Base-by-base conservation (phyloP, 2,797 vertebrate genomes). In the Silurus aristotelis region DNA sequence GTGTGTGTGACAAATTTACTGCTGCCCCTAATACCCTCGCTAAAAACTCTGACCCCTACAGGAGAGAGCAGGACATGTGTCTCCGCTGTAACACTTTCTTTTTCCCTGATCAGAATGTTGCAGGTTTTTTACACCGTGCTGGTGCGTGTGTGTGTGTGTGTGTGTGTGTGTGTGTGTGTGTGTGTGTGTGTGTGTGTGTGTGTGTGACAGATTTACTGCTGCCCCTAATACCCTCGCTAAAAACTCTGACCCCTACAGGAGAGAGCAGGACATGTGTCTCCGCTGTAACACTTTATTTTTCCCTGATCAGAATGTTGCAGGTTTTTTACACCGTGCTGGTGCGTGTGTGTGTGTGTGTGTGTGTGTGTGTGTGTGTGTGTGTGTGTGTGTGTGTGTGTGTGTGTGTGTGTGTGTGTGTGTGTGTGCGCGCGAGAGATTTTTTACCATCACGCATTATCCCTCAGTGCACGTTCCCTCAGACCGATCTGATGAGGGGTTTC, bases 11-110 rank as follows among this genome's bases (percentile, higher is more conserved):
- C 13, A 13, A 13, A 6, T 55, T 8, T 10, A 2, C 48, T 72
- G n/a, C n/a, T 25, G n/a, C 27, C 56, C 38, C 48, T 52, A 52
- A 52, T 10, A 52, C 48, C 48, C 48, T 52, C 48, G 10, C 10
- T 52, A 0, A 38, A 86, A 67, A 43, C 43, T 52, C 66, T 66
- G 46, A 52, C 61, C 48, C 71, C 84, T 71, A 64, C 70, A 63
- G 82, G 85, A 75, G 52, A 55, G 72, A 22, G 27, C 64, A 31
- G 60, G 84, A 85, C 70, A 82, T 84, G 88, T 83, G 61, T 88
- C 76, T 89, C 71, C 90, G 88, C 87, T 91, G 89, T 93, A 93
- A 76, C 52, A 1, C 48, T 56, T 52, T 52, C 22, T 52, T 77
- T 58, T 60, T 60, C 60, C 75, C 19, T 60, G 12, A 60, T 38